Evolutionary conservation across 2,113 vertebrate species (phyloP), one percentile per base, ranked within the genome.

Genomic region (Crotophaga sulcirostris): DNA sequence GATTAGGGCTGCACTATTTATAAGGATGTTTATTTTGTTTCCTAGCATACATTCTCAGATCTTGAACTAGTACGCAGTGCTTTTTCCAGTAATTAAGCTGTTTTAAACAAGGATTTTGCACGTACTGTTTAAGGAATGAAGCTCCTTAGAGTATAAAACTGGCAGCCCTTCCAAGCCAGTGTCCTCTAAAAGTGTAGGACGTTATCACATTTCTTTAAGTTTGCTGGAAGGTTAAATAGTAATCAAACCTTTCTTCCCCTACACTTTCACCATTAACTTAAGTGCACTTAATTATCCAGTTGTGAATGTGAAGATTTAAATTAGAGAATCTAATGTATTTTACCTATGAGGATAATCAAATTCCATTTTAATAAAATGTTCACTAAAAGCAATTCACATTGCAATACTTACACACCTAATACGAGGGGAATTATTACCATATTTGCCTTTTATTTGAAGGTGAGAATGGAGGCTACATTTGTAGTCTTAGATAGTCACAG

Each of bases 1-100:
- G 54, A 55, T 54, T n/a, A 58, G 36, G n/a, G 31, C 54, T 62
- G 34, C 24, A 9, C 51, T 93, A 54, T 80, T 90, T 79, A n/a
- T 77, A 77, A 66, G 25, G 68, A 56, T 45, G 75, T 88, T 96
- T 80, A 69, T 85, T 94, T 91, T 90, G 59, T 69, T 86, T 86
- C 33, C n/a, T 69, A 83, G 82, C 63, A 49, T 51, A 40, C 44
- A 18, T 49, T 83, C n/a, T 59, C 31, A 54, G 58, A 45, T 60
- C 70, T 23, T 42, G 15, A 80, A 80, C 42, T 24, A 20, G 59
- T 18, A 69, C 49, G 54, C 33, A 80, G 59, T 80, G 67, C 67
- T 87, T 52, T 44, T 84, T 91, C 63, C 82, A 79, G 54, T 76
- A 82, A 87, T 73, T 59, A 85, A 72, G 31, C 52, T 73, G 24